These are phyloP conservation scores for Petrocephalus zakoni DNA, from an alignment of 2,113 vertebrate species.

Conservation along the genomic window DNA sequence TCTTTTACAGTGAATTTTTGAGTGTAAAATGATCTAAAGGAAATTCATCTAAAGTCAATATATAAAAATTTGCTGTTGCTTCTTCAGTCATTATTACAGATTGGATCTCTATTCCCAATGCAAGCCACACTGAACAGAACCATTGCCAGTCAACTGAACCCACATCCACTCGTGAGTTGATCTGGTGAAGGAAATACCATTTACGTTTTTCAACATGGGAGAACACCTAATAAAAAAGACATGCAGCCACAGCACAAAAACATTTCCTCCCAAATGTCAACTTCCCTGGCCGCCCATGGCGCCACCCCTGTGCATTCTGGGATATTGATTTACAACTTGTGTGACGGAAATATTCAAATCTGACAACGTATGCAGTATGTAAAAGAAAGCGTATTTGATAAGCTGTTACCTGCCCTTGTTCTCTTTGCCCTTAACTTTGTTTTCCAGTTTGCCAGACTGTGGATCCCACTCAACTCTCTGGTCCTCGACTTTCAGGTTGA, in stretches of 20 bases:
- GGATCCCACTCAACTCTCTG: slow-evolving; percentile 83
- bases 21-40: background rate
- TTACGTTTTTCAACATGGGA: background rate
- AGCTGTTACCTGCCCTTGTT: slow-evolving; percentile 77
- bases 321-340: background rate
- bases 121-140: background rate
- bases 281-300: background rate
- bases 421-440: slow-evolving; percentile 78
- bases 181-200: background rate
- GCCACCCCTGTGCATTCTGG: background rate
- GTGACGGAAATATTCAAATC: background rate
- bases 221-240: background rate
- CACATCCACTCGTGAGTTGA: background rate
- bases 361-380: background rate
- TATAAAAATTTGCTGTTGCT: background rate
- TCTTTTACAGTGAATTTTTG: background rate
- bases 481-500: slow-evolving; percentile 82
- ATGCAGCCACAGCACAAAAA: background rate
- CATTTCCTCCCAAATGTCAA: background rate
- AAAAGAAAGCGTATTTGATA: background rate
- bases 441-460: slow-evolving; percentile 80
- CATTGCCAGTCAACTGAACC: background rate
- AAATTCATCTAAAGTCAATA: background rate
- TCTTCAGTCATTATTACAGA: background rate
- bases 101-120: background rate